These are phyloP conservation scores for Melospiza georgiana DNA, from an alignment of 2,113 vertebrate genomes.

Conservation along the genomic window DNA sequence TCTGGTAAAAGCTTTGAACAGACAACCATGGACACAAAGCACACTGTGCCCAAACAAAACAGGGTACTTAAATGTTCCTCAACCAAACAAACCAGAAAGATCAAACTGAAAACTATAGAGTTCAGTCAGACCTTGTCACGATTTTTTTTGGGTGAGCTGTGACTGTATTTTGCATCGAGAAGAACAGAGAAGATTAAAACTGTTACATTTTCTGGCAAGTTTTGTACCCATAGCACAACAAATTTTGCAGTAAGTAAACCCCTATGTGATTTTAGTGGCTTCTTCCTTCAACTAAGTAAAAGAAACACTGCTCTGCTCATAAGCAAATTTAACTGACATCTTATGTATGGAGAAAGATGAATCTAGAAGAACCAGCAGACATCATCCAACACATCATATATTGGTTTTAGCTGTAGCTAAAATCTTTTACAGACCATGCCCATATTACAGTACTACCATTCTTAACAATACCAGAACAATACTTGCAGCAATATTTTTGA, in stretches of 20 bases:
- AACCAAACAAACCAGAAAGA: not conserved
- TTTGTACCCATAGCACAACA: not conserved
- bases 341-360: not conserved
- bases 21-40: not conserved
- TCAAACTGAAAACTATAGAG: not conserved
- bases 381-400: not conserved
- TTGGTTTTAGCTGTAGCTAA: not conserved
- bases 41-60: not conserved
- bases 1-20: not conserved
- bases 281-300: not conserved
- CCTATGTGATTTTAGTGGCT: not conserved
- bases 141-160: not conserved
- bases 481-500: not conserved
- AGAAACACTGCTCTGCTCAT: not conserved
- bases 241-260: not conserved
- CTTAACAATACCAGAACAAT: not conserved
- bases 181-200: not conserved
- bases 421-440: not conserved
- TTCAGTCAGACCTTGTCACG: not conserved
- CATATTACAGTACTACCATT: not conserved
- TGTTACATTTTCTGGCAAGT: not conserved
- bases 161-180: not conserved
- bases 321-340: not conserved
- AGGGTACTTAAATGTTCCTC: not conserved
- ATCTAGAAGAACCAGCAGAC: not conserved